Conservation (phyloP, 2,113 vertebrate species). For the Ancistrus triradiatus region DNA sequence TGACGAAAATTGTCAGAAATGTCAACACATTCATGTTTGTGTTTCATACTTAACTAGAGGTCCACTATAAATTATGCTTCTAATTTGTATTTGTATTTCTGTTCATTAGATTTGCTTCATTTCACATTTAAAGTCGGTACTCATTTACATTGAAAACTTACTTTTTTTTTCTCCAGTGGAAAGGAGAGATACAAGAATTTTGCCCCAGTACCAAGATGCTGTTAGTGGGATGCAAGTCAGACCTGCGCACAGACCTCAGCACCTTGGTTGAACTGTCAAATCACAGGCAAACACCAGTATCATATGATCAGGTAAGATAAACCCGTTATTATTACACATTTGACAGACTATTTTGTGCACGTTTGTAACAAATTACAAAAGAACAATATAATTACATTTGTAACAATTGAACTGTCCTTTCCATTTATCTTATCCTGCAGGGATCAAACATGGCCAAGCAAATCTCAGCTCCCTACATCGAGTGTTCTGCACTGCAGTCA, state of each 20-base stretch:
- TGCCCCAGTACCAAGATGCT: conserved; percentile 90
- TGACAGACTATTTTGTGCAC: too few relatives aligned
- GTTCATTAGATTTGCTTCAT: too few relatives aligned
- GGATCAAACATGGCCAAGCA: conserved; percentile 88
- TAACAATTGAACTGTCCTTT: too few relatives aligned
- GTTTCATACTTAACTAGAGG: too few relatives aligned
- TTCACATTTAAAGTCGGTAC: neutral
- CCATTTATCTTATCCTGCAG: conserved; percentile 55
- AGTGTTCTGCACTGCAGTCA: conserved; percentile 86
- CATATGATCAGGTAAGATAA: conserved; percentile 88
- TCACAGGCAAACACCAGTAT: conserved; percentile 76
- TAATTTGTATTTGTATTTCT: too few relatives aligned
- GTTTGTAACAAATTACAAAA: too few relatives aligned
- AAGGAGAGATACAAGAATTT: conserved; percentile 87
- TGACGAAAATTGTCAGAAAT: too few relatives aligned
- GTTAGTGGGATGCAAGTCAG: conserved; percentile 87
- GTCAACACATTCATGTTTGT: too few relatives aligned
- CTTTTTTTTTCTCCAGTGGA: conserved; percentile 70
- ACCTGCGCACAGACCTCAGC: conserved; percentile 84
- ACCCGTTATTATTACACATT: too few relatives aligned
- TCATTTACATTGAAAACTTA: too few relatives aligned
- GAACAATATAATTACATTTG: too few relatives aligned
- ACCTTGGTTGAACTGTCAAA: conserved; percentile 82
- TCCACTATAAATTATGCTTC: too few relatives aligned
- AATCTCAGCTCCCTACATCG: conserved; percentile 85